Conservation (phyloP, 2,797 vertebrate genomes). For the Parauchenoglanis punctatus region DNA sequence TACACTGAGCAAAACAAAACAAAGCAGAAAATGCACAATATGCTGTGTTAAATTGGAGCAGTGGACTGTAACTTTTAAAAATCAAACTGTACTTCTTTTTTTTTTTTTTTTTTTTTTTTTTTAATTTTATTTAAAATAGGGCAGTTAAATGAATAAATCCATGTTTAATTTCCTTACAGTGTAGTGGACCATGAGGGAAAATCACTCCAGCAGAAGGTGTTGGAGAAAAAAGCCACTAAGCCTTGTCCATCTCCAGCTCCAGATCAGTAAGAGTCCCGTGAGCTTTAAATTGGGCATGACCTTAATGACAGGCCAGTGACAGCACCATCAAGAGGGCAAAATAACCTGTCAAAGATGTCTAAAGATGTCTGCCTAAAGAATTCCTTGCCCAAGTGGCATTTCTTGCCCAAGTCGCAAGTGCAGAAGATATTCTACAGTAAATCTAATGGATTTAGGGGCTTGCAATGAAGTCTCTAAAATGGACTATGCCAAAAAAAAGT, state of each 20-base stretch:
- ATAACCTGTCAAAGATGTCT: conserved; percentile 50
- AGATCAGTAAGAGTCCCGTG: conserved; percentile 15
- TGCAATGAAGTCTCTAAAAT: conserved; percentile 32
- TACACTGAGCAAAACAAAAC: background rate
- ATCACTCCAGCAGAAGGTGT: background rate
- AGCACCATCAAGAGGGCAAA: conserved; percentile 42
- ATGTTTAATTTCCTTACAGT: conserved; percentile 34
- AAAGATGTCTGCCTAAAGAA: conserved; percentile 25
- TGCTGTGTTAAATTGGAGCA: background rate
- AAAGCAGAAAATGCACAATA: background rate
- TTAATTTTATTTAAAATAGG: background rate
- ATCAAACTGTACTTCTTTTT: background rate
- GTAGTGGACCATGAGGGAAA: conserved; percentile 12
- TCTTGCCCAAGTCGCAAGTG: background rate
- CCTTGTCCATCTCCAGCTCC: conserved; percentile 20
- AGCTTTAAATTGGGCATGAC: conserved; percentile 26
- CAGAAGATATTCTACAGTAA: conserved; percentile 19
- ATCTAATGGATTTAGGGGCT: conserved; percentile 42
- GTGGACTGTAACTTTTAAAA: background rate
- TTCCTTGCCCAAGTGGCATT: conserved; percentile 8
- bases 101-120: conserved; percentile 6
- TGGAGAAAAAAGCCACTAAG: conserved; percentile 22
- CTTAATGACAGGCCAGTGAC: conserved; percentile 43
- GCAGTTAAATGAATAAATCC: conserved; percentile 33
- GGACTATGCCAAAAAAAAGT: conserved; percentile 12